phyloP scores from a whole-genome alignment of 2,888 invertebrate species.

The Mimachlamys varia region DNA sequence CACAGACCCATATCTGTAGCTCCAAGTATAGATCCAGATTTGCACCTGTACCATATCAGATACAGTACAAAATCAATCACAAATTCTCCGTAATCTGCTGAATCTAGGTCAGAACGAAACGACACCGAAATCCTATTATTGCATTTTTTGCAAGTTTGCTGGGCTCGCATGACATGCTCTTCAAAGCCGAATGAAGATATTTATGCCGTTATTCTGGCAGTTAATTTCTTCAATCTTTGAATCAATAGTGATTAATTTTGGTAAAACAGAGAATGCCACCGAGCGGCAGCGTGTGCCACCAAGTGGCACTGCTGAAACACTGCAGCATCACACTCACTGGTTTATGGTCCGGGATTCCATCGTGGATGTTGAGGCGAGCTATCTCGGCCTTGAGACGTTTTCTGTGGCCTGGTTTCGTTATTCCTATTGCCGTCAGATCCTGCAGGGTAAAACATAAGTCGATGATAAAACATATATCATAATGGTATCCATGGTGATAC shows the following conservation, averaged over 20 bases:
- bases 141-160: neutral
- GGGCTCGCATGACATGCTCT: neutral
- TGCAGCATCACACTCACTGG: conserved; percentile 70
- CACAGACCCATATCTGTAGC: neutral
- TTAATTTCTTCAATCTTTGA: neutral
- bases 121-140: conserved; percentile 15
- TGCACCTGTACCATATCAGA: neutral
- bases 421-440: conserved; percentile 88
- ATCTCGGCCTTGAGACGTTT: conserved; percentile 98
- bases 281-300: conserved; percentile 48
- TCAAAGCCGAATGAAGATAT: conserved; percentile 25
- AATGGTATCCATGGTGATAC: neutral
- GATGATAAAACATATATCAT: conserved; percentile 6
- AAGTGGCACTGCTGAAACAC: neutral
- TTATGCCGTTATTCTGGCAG: conserved; percentile 6
- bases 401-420: conserved; percentile 98
- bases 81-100: neutral
- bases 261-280: conserved; percentile 4
- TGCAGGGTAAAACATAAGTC: conserved; percentile 63
- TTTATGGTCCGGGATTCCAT: conserved; percentile 92
- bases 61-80: neutral
- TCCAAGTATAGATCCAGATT: neutral
- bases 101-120: conserved; percentile 21
- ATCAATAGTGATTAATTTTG: conserved; percentile 2
- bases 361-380: conserved; percentile 95